Base-by-base conservation (phyloP, 2,113 vertebrate species). In the Mobula birostris region DNA sequence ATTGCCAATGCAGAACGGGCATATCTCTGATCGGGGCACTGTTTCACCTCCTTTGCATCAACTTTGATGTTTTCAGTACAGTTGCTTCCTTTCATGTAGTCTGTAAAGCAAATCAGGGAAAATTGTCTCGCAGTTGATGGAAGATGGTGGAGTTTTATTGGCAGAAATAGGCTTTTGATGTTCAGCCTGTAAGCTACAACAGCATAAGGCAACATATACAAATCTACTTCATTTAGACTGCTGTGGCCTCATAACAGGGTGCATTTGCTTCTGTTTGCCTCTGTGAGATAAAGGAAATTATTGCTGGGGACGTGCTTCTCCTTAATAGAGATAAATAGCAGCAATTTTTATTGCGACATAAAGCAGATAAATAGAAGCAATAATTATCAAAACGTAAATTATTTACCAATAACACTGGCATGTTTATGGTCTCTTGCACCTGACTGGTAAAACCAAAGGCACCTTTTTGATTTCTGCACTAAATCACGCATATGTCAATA, bases 311-410 rank as follows among this genome's bases (percentile, higher is more conserved):
- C 29, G 91, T 9, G 0, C 27, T 74, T 8, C 32, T 40, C 70
- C 70, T 74, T 93, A 93, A 93, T 93, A 21, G 91, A 93, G 68
- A 93, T 93, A 93, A 93, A 93, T 93, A 48, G 68, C 91, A 7
- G 21, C 91, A 93, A 93, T 93, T 74, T 93, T 93, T 93, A 93
- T 93, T 56, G 70, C 48, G 70, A 93, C 91, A 76, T 93, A 93
- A 93, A 93, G 40, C 70, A 93, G 36, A 93, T 93, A 93, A 93
- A 93, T 74, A 74, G 91, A 48, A 93, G 36, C 91, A 93, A 93
- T 74, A 93, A 74, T 93, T 93, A 93, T 74, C 91, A 74, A 74
- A 74, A 93, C 66, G 74, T 93, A 93, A 93, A 93, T 93, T 93
- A 93, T 93, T 93, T 93, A 93, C 91, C 91, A 93, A 93, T 93